phyloP scores from a whole-genome alignment of 2,113 vertebrate species.

The Leucoraja erinaceus region DNA sequence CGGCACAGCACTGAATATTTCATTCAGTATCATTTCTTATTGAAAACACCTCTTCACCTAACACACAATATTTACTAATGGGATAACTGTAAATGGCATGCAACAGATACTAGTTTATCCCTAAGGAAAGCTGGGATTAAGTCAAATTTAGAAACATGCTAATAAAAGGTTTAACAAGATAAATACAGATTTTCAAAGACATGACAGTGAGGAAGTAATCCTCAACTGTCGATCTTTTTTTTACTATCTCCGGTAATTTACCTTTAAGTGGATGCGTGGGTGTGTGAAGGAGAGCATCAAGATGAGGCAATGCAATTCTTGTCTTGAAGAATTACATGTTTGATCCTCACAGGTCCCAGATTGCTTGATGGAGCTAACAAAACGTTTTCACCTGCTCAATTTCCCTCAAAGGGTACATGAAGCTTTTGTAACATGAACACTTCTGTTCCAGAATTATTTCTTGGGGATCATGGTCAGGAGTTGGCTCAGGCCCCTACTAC shows the following conservation, averaged over 20 bases:
- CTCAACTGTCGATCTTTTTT: not conserved
- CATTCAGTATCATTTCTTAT: not conserved
- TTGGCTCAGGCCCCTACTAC: no score
- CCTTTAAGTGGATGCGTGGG: not conserved
- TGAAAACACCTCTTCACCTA: not conserved
- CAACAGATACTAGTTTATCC: not conserved
- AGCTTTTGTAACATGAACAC: not conserved
- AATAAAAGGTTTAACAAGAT: constrained; percentile 1
- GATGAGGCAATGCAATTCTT: not conserved
- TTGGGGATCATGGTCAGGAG: no score
- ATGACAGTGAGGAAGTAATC: not conserved
- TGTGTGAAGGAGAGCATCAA: not conserved
- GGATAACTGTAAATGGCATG: not conserved
- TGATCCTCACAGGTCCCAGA: not conserved
- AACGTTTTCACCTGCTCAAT: not conserved
- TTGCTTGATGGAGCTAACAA: not conserved
- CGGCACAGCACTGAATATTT: not conserved
- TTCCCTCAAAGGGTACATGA: not conserved
- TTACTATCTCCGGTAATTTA: not conserved
- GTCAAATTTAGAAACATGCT: constrained; percentile 4
- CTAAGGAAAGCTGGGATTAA: not conserved
- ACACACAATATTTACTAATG: not conserved
- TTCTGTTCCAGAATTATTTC: not conserved
- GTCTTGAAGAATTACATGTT: not conserved
- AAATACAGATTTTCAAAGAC: constrained; percentile 8